Evolutionary conservation across 1,140 invertebrate species (phyloP).

Genomic region (Pachypsylla venusta): DNA sequence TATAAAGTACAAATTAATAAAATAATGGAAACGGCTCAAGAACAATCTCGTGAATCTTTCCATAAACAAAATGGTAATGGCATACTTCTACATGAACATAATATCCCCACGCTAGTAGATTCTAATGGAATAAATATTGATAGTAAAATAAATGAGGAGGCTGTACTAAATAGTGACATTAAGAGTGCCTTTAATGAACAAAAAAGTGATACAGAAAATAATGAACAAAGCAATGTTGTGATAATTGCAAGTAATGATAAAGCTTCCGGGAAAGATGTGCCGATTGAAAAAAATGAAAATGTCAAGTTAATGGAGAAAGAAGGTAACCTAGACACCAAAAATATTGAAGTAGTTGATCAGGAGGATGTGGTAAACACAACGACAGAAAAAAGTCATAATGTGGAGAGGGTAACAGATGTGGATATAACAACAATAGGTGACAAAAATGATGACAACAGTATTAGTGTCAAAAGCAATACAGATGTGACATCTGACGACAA

Average conservation of each 20-base stretch:
- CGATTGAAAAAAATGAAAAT: background rate
- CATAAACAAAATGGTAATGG: constrained; percentile 5
- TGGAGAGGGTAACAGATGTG: too few relatives aligned
- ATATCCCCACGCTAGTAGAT: background rate
- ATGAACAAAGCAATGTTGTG: constrained; percentile 7
- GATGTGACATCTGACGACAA: too few relatives aligned
- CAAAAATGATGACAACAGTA: too few relatives aligned
- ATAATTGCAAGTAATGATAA: background rate
- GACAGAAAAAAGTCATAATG: too few relatives aligned
- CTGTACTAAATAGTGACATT: background rate
- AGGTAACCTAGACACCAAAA: background rate
- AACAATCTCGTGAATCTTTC: background rate
- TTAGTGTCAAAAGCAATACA: too few relatives aligned
- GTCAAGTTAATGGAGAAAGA: background rate
- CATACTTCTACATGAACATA: background rate
- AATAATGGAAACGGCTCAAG: background rate
- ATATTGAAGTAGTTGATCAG: background rate
- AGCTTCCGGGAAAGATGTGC: too few relatives aligned
- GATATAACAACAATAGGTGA: too few relatives aligned
- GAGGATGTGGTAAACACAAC: background rate
- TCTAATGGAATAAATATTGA: background rate
- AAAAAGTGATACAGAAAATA: too few relatives aligned
- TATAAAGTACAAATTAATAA: background rate
- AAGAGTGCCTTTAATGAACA: constrained; percentile 2
- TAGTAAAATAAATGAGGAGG: background rate